Evolutionary conservation across 2,113 vertebrate species (phyloP).

Genomic region (Myotis yumanensis): DNA sequence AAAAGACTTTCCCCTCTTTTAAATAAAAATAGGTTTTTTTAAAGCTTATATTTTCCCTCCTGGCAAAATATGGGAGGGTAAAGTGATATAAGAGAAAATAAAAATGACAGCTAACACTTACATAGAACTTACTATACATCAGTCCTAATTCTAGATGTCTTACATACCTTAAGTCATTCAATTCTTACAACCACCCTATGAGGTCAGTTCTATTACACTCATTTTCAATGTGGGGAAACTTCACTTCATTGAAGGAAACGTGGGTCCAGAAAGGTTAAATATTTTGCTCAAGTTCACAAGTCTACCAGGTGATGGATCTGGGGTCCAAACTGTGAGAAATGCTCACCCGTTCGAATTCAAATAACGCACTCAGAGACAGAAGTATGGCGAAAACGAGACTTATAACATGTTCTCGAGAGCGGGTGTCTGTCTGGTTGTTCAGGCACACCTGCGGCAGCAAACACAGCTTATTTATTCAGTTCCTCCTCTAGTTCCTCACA

Average conservation of each 20-base stretch:
- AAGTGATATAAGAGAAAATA: neutral
- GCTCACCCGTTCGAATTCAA: no score
- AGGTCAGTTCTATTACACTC: neutral
- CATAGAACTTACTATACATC: neutral
- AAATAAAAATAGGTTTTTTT: neutral
- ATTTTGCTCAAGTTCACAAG: neutral
- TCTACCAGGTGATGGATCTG: neutral
- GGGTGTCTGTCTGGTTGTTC: no score
- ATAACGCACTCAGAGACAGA: no score
- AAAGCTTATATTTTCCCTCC: neutral
- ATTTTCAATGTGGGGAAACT: conserved; percentile 12
- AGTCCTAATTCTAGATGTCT: neutral
- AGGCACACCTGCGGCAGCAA: no score
- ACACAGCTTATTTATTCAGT: no score
- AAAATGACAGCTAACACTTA: neutral
- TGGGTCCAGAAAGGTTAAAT: neutral
- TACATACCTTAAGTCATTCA: neutral
- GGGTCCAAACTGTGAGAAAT: neutral
- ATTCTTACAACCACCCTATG: neutral
- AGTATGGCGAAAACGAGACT: no score
- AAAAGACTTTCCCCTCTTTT: neutral
- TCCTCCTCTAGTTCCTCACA: no score
- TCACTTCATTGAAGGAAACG: neutral
- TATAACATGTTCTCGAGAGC: no score
- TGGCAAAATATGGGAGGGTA: neutral